Evolutionary conservation across 2,797 vertebrate species (phyloP).

Genomic region (Schizothorax lantsangensis): DNA sequence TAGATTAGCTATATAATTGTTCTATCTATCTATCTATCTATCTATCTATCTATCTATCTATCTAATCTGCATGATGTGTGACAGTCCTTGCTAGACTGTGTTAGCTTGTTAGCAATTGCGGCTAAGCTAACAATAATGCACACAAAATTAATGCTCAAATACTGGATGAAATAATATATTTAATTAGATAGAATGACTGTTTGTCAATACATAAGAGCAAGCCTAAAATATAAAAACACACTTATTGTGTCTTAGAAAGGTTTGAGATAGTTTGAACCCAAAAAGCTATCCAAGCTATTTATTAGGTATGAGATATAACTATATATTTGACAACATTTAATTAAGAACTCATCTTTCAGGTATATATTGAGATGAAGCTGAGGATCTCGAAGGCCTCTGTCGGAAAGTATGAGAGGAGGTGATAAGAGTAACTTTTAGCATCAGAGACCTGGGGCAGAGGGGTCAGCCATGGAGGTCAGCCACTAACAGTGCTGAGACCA

Average conservation of each 20-base stretch:
- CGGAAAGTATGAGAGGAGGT: slow-evolving; percentile 40
- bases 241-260: not conserved
- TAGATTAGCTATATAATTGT: not conserved
- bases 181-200: not conserved
- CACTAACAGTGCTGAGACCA: slow-evolving; percentile 26
- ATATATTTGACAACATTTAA: too few species aligned
- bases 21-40: not conserved
- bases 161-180: not conserved
- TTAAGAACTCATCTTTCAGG: slow-evolving; percentile 34
- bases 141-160: not conserved
- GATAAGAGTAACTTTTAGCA: slow-evolving; percentile 39
- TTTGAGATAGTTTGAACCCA: not conserved
- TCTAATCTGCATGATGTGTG: not conserved
- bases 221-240: not conserved
- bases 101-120: not conserved
- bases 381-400: slow-evolving; percentile 27
- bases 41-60: not conserved
- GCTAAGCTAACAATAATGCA: not conserved
- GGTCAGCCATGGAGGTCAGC: slow-evolving; percentile 32
- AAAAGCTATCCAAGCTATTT: not conserved
- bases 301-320: too few species aligned
- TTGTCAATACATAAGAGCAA: not conserved
- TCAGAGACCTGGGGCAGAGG: slow-evolving; percentile 11
- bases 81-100: not conserved
- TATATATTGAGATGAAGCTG: slow-evolving; percentile 20